Percentiles rank a stretch among this genome's conserved stretches.
Conservation (phyloP, 2,797 vertebrate genomes). For the Chromis chromis region DNA sequence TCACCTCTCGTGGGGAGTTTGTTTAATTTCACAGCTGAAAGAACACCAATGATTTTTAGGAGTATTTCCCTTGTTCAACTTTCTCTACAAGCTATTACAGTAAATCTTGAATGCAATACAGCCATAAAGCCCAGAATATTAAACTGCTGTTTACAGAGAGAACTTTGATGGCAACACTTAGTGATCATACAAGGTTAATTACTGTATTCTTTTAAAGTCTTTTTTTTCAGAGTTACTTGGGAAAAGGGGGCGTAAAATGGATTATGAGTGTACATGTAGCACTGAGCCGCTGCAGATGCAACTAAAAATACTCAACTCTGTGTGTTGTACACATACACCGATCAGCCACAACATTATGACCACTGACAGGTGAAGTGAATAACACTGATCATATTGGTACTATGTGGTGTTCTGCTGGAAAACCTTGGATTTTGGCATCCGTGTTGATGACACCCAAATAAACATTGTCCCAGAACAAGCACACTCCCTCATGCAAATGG, state of each 20-base stretch:
- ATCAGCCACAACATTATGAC: too few species aligned
- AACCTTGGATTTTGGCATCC: too few species aligned
- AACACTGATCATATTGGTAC: too few species aligned
- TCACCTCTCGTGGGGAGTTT: slow-evolving; percentile 79
- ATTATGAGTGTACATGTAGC: not conserved
- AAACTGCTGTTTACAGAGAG: slow-evolving; percentile 69
- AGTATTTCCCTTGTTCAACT: slow-evolving; percentile 78
- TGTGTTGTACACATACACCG: too few species aligned
- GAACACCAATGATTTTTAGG: slow-evolving; percentile 79
- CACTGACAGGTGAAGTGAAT: too few species aligned
- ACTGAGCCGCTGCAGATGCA: not conserved
- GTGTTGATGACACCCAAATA: too few species aligned
- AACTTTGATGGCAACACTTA: slow-evolving; percentile 63
- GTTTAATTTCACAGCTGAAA: slow-evolving; percentile 84
- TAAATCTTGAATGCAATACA: slow-evolving; percentile 73
- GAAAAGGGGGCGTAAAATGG: slow-evolving; percentile 9
- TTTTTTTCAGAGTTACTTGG: slow-evolving; percentile 17
- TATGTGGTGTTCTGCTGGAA: too few species aligned
- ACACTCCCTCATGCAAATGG: too few species aligned
- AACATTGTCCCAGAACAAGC: too few species aligned
- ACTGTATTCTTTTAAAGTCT: slow-evolving; percentile 39
- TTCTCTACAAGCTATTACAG: slow-evolving; percentile 77
- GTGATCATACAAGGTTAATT: slow-evolving; percentile 56
- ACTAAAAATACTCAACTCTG: not conserved
- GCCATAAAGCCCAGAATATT: slow-evolving; percentile 68